These are phyloP conservation scores for Stenodera caucasica DNA, from an alignment of 2,888 invertebrate species.

Conservation along the genomic window DNA sequence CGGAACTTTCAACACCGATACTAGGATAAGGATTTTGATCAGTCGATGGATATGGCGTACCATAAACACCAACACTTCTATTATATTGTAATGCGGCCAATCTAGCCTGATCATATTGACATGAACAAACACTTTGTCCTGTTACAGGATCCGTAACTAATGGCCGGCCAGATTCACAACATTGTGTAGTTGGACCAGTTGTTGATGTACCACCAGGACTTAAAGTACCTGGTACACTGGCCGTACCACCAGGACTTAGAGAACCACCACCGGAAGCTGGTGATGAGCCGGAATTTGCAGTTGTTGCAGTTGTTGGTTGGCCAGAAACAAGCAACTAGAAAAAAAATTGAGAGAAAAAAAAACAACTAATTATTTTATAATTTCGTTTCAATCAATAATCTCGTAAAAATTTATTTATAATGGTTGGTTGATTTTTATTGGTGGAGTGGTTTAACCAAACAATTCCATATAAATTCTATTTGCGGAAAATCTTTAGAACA, in stretches of 20 bases:
- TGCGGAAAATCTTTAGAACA: constrained; percentile 43
- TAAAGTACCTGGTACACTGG: constrained; percentile 56
- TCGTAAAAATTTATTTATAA: constrained; percentile 8
- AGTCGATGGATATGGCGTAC: constrained; percentile 84
- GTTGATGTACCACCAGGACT: constrained; percentile 60
- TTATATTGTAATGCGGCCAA: constrained; percentile 83
- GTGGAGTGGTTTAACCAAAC: constrained; percentile 24
- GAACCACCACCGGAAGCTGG: constrained; percentile 78
- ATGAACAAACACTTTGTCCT: constrained; percentile 91
- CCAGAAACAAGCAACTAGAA: constrained; percentile 70
- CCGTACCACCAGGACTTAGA: constrained; percentile 68
- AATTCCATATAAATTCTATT: constrained; percentile 34
- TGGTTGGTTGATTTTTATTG: constrained; percentile 20
- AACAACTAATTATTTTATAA: too few relatives aligned
- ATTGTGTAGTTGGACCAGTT: constrained; percentile 57
- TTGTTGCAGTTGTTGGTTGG: constrained; percentile 60
- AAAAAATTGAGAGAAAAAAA: too few relatives aligned
- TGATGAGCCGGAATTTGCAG: constrained; percentile 73
- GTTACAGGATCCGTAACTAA: constrained; percentile 92
- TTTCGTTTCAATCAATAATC: background rate
- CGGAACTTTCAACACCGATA: constrained; percentile 91
- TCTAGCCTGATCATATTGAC: constrained; percentile 89
- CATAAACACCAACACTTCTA: constrained; percentile 80
- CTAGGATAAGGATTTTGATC: constrained; percentile 93
- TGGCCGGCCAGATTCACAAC: constrained; percentile 90